A percentile compares a stretch with the other conserved stretches of the same genome.
Evolutionary conservation across 1,140 invertebrate species (phyloP).

Genomic region (Pogonomyrmex californicus): DNA sequence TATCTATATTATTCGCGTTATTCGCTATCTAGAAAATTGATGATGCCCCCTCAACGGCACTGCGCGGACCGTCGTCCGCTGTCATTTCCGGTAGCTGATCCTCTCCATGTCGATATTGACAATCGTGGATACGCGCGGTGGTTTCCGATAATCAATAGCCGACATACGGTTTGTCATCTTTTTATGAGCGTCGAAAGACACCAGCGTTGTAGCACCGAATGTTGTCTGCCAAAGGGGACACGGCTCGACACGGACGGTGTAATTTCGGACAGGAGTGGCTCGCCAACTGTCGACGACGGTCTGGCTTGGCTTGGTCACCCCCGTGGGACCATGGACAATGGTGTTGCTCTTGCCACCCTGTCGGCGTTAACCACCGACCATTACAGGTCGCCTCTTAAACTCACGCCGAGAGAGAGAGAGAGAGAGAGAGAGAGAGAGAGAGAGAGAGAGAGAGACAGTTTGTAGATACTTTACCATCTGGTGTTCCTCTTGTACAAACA

Average conservation of each 20-base stretch:
- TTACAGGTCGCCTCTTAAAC: slow-evolving; percentile 63
- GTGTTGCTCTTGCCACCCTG: slow-evolving; percentile 57
- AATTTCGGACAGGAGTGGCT: slow-evolving; percentile 61
- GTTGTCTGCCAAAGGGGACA: slow-evolving; percentile 54
- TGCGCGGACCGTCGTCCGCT: not conserved
- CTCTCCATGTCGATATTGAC: slow-evolving; percentile 29
- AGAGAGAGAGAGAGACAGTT: not conserved
- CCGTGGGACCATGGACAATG: slow-evolving; percentile 62
- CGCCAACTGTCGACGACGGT: slow-evolving; percentile 69
- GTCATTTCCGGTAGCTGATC: slow-evolving; percentile 38
- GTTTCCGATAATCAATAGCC: slow-evolving; percentile 50
- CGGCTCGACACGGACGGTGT: slow-evolving; percentile 58
- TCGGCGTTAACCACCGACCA: slow-evolving; percentile 68
- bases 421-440: not conserved
- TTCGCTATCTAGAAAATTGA: slow-evolving; percentile 56
- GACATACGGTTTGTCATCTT: slow-evolving; percentile 62
- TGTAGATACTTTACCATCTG: slow-evolving; percentile 53
- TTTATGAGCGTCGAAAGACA: slow-evolving; percentile 62
- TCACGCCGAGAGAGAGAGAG: slow-evolving; percentile 1
- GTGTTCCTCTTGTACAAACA: slow-evolving; percentile 55
- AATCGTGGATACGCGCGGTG: slow-evolving; percentile 18
- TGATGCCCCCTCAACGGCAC: slow-evolving; percentile 23
- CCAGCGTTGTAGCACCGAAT: slow-evolving; percentile 21
- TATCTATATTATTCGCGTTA: slow-evolving; percentile 4
- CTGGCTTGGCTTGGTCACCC: slow-evolving; percentile 45